Base-by-base conservation (phyloP, 2,113 vertebrate genomes). In the Hucho hucho region DNA sequence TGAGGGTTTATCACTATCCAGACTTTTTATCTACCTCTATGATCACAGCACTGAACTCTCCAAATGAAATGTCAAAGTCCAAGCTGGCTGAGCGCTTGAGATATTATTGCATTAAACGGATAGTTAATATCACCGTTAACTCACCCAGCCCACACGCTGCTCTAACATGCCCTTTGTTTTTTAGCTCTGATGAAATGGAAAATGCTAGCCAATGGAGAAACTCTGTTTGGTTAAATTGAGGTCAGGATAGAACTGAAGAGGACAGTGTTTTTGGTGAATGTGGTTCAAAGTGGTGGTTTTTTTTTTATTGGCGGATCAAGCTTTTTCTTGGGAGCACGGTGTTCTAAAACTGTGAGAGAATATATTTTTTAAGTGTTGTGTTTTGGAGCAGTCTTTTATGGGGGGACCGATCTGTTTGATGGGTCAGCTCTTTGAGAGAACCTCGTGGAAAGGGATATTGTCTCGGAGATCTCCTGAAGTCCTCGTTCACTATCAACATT, bases 171-270 rank as follows among this genome's bases (percentile, higher is more conserved):
- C 89, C 90, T 91, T 91, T 91, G 81, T 72, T 78, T 75, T 13
- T 53, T 28, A 6, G 20, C 84, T 82, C 79, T 89, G 89, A 91
- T 91, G 89, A 90, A 90, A 90, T 86, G 85, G 87, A 85, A 89
- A 90, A 91, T 91, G 89, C 89, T 88, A 90, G 86, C 86, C 6
- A 81, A 79, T 84, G 80, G 85, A 80, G 88, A 87, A 53, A 85
- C 84, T 81, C 82, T 86, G 83, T 84, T 85, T 86, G 80, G 76
- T 68, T 79, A 69, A 83, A 83, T 74, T 29, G 74, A 75, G 81
- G 77, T 80, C 43, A 83, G 81, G 28, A 1, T 4, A 18, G 79
- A 28, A 64, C 69, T 25, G 80, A 32, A 61, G 20, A 61, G 58
- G 18, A 22, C n/a, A 22, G 58, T 61, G 58, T 61, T 61, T 18